phyloP scores from a whole-genome alignment of 2,113 vertebrate species.

The Cairina moschata region DNA sequence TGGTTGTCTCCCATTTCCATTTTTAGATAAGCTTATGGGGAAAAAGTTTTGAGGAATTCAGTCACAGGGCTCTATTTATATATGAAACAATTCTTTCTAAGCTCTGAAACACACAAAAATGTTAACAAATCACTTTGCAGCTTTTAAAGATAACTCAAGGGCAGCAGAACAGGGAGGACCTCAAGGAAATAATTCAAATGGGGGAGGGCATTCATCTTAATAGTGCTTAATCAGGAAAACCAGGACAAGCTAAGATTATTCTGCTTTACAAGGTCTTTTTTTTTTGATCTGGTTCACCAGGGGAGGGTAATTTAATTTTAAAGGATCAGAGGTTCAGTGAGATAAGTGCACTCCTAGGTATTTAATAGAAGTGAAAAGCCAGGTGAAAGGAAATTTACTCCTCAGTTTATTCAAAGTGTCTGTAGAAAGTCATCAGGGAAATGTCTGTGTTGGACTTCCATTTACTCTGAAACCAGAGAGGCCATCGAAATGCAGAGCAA shows the following conservation, averaged over 20 bases:
- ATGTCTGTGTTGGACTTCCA: background rate
- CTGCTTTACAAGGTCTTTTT: background rate
- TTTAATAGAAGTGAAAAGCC: background rate
- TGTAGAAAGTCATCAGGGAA: background rate
- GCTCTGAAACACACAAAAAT: background rate
- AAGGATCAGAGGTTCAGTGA: conserved; percentile 11
- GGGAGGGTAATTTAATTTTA: conserved; percentile 32
- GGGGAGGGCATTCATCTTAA: background rate
- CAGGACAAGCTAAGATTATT: background rate
- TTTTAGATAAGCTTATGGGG: background rate
- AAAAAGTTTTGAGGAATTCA: background rate
- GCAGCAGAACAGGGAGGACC: background rate
- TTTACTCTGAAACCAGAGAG: background rate
- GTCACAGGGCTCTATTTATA: background rate
- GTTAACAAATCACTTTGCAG: background rate
- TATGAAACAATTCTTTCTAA: background rate
- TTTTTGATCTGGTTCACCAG: background rate
- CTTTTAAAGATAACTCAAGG: background rate
- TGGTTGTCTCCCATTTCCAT: background rate
- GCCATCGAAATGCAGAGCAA: background rate
- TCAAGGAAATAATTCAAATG: background rate
- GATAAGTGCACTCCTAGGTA: background rate
- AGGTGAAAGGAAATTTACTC: background rate
- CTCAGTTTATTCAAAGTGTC: background rate
- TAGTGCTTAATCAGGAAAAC: conserved; percentile 7